Evolutionary conservation across 1,140 invertebrate species (phyloP).

Genomic region (Physella acuta): DNA sequence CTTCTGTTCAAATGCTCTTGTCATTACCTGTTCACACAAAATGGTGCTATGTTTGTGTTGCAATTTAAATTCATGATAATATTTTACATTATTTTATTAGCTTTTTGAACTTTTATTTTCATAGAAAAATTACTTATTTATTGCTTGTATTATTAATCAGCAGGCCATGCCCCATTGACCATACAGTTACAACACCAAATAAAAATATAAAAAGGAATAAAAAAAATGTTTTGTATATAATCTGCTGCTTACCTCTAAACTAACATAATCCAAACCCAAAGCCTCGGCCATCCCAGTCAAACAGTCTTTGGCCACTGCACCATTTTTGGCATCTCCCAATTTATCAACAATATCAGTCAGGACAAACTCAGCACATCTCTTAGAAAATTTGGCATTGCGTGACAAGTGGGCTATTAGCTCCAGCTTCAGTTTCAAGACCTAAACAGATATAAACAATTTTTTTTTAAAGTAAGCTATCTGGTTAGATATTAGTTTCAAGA

Average conservation of each 20-base stretch:
- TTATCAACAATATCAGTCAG: slow-evolving; percentile 81
- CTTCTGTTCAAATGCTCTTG: slow-evolving; percentile 75
- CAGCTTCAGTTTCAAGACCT: slow-evolving; percentile 79
- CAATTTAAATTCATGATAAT: too few relatives aligned
- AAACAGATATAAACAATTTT: slow-evolving; percentile 10
- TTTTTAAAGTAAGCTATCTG: too few relatives aligned
- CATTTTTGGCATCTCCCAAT: slow-evolving; percentile 81
- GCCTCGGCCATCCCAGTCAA: slow-evolving; percentile 77
- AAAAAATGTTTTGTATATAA: neutral
- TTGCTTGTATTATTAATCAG: neutral
- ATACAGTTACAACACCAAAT: neutral
- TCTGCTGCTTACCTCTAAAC: slow-evolving; percentile 65
- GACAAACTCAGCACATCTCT: slow-evolving; percentile 74
- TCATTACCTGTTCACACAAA: slow-evolving; percentile 45
- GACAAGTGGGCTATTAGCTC: slow-evolving; percentile 78
- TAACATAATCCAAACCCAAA: slow-evolving; percentile 74
- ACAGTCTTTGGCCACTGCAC: slow-evolving; percentile 70
- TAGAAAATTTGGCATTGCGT: slow-evolving; percentile 69
- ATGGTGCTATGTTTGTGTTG: too few relatives aligned
- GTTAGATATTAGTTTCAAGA: too few relatives aligned
- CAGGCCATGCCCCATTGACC: neutral
- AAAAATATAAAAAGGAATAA: neutral
- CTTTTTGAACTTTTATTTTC: too few relatives aligned
- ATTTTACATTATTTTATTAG: too few relatives aligned
- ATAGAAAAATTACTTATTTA: neutral